Evolutionary conservation across 2,797 vertebrate genomes (phyloP).

Genomic region (Enteromius fasciolatus): DNA sequence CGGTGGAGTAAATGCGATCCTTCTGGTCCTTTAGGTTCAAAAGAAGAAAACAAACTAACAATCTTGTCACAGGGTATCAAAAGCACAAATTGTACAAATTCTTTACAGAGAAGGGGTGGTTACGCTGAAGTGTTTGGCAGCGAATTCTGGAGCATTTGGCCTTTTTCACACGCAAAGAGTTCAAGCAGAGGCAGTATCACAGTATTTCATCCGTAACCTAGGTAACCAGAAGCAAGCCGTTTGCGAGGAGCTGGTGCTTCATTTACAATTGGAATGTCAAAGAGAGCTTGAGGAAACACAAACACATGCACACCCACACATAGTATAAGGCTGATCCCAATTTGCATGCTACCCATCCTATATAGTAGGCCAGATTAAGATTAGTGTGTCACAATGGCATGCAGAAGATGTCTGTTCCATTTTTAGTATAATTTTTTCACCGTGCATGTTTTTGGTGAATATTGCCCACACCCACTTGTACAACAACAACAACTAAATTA

Average conservation of each 20-base stretch:
- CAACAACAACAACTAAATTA: background rate
- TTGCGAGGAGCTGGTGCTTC: constrained; percentile 37
- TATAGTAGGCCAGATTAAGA: background rate
- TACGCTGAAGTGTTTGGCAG: constrained; percentile 43
- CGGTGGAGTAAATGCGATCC: constrained; percentile 93
- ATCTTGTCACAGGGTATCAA: constrained; percentile 35
- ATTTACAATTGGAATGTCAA: constrained; percentile 51
- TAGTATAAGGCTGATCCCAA: constrained; percentile 35
- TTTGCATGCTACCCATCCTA: constrained; percentile 21
- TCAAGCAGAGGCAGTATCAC: constrained; percentile 40
- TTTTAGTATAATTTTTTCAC: background rate
- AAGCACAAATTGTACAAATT: constrained; percentile 36
- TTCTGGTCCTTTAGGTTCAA: constrained; percentile 88
- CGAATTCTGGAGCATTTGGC: constrained; percentile 42
- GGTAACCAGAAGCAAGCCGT: constrained; percentile 52
- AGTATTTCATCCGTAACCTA: constrained; percentile 47
- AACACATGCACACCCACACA: constrained; percentile 22
- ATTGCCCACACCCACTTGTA: background rate
- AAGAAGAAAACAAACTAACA: constrained; percentile 31
- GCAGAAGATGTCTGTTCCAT: background rate
- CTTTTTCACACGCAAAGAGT: constrained; percentile 43
- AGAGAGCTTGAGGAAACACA: constrained; percentile 46
- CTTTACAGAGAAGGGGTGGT: constrained; percentile 36
- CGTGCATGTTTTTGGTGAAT: too few species aligned
- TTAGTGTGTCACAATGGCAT: background rate